A percentile compares a stretch with the other conserved stretches of the same genome.
Evolutionary conservation across 1,140 invertebrate genomes (phyloP).

Genomic region (Colletes latitarsis): DNA sequence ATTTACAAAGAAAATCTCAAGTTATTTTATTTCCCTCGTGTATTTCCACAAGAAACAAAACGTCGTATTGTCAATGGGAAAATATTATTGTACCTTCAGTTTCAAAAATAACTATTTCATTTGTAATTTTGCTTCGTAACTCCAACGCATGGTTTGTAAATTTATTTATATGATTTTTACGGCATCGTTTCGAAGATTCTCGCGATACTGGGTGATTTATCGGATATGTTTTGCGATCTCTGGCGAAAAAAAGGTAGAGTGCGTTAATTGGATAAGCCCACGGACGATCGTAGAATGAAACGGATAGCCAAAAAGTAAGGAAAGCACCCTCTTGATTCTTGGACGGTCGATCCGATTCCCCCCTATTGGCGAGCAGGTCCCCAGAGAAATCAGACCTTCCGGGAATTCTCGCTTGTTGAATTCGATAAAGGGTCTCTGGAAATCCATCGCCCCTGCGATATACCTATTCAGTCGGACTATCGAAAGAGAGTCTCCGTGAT

Average conservation of each 20-base stretch:
- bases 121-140: too few relatives aligned
- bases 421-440: slow-evolving; percentile 37
- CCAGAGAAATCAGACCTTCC: slow-evolving; percentile 43
- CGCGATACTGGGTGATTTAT: background rate
- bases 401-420: slow-evolving; percentile 35
- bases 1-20: too few relatives aligned
- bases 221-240: background rate
- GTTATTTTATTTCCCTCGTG: too few relatives aligned
- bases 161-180: too few relatives aligned
- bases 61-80: too few relatives aligned
- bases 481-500: background rate
- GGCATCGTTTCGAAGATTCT: too few relatives aligned
- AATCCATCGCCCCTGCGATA: slow-evolving; percentile 28
- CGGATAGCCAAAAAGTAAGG: background rate
- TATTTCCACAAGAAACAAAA: too few relatives aligned
- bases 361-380: background rate
- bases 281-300: background rate
- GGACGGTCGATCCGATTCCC: slow-evolving; percentile 31
- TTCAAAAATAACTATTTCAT: too few relatives aligned
- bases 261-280: background rate
- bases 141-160: too few relatives aligned
- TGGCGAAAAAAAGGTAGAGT: too few relatives aligned
- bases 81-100: too few relatives aligned
- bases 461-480: slow-evolving; percentile 27
- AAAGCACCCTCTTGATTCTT: slow-evolving; percentile 6